phyloP scores from a whole-genome alignment of 2,888 invertebrate genomes.

The Prosapia bicincta region DNA sequence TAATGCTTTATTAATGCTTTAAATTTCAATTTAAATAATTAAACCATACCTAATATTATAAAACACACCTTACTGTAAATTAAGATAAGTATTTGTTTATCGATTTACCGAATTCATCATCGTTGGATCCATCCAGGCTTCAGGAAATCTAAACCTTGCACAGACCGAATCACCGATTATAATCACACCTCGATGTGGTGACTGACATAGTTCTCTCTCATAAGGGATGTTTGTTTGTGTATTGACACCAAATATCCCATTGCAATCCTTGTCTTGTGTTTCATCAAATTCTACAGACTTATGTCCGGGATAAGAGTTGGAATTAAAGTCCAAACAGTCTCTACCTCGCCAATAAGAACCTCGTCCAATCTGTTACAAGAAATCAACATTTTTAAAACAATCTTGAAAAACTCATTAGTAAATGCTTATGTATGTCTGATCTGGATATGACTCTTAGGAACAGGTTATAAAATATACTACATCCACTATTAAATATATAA shows the following conservation, averaged over 20 bases:
- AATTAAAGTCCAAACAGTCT: conserved; percentile 42
- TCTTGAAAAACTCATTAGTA: too few relatives aligned
- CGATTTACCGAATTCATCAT: conserved; percentile 42
- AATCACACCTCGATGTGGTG: conserved; percentile 40
- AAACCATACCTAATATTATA: too few relatives aligned
- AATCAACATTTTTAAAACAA: too few relatives aligned
- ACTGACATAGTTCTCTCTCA: conserved; percentile 41
- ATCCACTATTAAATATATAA: too few relatives aligned
- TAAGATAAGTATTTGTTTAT: too few relatives aligned
- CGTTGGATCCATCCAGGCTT: conserved; percentile 47
- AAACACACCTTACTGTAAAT: too few relatives aligned
- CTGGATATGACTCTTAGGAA: too few relatives aligned
- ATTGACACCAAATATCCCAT: conserved; percentile 43
- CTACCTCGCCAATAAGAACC: conserved; percentile 44
- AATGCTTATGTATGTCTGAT: too few relatives aligned
- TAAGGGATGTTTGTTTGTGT: conserved; percentile 36
- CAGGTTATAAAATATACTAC: too few relatives aligned
- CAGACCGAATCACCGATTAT: conserved; percentile 49
- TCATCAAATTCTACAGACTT: conserved; percentile 38
- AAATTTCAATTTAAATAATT: too few relatives aligned
- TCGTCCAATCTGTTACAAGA: conserved; percentile 38
- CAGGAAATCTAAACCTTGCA: conserved; percentile 52
- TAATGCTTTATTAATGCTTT: too few relatives aligned
- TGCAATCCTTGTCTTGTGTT: conserved; percentile 42
- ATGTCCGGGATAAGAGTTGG: conserved; percentile 42